These are phyloP conservation scores for Microctenopoma stevenorrisi DNA, from an alignment of 2,797 vertebrate species.

Conservation along the genomic window DNA sequence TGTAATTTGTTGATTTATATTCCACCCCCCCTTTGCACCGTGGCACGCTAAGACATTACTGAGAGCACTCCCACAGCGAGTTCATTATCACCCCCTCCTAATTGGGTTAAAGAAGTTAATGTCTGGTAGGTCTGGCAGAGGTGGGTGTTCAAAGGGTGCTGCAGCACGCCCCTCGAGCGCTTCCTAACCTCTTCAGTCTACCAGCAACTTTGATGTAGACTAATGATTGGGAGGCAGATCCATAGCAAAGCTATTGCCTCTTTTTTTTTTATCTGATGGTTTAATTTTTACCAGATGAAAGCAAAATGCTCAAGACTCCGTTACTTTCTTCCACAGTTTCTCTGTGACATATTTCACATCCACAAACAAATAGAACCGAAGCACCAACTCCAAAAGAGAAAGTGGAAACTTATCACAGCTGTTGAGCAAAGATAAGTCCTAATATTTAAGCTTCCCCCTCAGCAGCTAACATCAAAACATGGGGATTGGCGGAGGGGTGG, in stretches of 20 bases:
- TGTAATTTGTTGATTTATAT: slow-evolving; percentile 69
- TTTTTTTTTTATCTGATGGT: slow-evolving; percentile 58
- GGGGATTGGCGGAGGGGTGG: slow-evolving; percentile 62
- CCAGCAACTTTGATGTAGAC: slow-evolving; percentile 78
- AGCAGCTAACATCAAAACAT: slow-evolving; percentile 77
- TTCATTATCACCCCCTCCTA: slow-evolving; percentile 78
- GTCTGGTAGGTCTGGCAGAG: slow-evolving; percentile 74
- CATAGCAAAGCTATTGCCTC: slow-evolving; percentile 36
- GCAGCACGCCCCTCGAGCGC: slow-evolving; percentile 56
- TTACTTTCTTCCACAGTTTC: slow-evolving; percentile 29
- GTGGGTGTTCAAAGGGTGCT: slow-evolving; percentile 75
- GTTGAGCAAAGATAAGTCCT: slow-evolving; percentile 77
- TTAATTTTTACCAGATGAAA: slow-evolving; percentile 63
- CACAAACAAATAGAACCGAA: slow-evolving; percentile 67
- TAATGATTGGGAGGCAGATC: slow-evolving; percentile 74
- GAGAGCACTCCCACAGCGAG: slow-evolving; percentile 63
- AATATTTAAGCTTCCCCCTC: slow-evolving; percentile 79
- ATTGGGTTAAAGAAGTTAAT: slow-evolving; percentile 81
- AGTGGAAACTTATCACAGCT: slow-evolving; percentile 77
- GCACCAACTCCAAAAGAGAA: slow-evolving; percentile 67
- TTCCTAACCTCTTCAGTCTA: slow-evolving; percentile 77
- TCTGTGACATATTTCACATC: slow-evolving; percentile 54
- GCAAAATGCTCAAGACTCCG: slow-evolving; percentile 30
- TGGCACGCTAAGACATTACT: slow-evolving; percentile 60
- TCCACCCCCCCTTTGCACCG: slow-evolving; percentile 12